These are phyloP conservation scores for Lasioglossum oenotherae DNA, from an alignment of 2,888 invertebrate species.

Conservation along the genomic window DNA sequence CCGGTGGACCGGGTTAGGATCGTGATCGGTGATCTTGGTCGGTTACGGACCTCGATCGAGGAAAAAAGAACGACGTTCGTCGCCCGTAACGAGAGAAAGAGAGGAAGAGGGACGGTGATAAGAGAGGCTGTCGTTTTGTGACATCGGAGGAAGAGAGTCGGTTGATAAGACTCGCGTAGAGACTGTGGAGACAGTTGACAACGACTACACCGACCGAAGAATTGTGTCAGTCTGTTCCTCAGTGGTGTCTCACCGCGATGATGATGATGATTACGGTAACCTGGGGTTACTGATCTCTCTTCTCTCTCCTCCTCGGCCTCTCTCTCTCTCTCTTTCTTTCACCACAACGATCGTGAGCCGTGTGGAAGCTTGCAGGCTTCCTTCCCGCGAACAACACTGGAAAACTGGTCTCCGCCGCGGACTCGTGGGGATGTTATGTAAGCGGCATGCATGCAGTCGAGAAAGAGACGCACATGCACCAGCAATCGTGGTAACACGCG, in stretches of 20 bases:
- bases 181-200: constrained; percentile 1
- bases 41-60: not conserved
- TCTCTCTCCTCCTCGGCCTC: constrained; percentile 37
- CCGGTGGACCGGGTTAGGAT: not conserved
- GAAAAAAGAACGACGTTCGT: constrained; percentile 20
- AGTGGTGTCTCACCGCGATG: not conserved
- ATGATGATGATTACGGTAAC: constrained; percentile 35
- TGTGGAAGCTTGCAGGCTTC: constrained; percentile 70
- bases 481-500: constrained; percentile 19
- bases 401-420: constrained; percentile 56
- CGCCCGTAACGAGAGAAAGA: not conserved
- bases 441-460: constrained; percentile 47
- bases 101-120: constrained; percentile 48
- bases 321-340: not conserved
- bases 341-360: constrained; percentile 9
- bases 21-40: not conserved
- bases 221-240: constrained; percentile 19
- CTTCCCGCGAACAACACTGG: constrained; percentile 57
- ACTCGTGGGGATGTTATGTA: constrained; percentile 73
- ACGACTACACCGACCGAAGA: constrained; percentile 8
- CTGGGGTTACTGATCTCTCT: constrained; percentile 58
- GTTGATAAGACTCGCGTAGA: constrained; percentile 48
- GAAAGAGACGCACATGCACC: constrained; percentile 41
- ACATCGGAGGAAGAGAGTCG: constrained; percentile 47
- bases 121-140: constrained; percentile 18